Percentiles rank a stretch among this genome's conserved stretches.
These are phyloP conservation scores for Dryadula phaetusa DNA, from an alignment of 2,888 invertebrate genomes.

Conservation along the genomic window DNA sequence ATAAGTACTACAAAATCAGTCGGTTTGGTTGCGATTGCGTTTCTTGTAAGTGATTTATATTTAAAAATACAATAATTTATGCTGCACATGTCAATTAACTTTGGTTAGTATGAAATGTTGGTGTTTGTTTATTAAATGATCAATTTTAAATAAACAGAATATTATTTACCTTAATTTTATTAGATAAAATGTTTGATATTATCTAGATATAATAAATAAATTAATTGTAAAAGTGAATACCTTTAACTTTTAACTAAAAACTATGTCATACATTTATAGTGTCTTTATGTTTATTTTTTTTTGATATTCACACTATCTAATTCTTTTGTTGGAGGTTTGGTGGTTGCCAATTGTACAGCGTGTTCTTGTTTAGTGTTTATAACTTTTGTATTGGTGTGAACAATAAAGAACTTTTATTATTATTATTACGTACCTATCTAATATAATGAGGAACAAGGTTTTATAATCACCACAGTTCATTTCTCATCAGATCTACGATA, in stretches of 20 bases:
- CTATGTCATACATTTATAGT: too few species aligned
- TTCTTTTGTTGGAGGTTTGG: too few species aligned
- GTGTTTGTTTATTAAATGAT: slow-evolving; percentile 3
- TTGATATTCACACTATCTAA: too few species aligned
- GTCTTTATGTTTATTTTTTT: too few species aligned
- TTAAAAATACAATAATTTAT: slow-evolving; percentile 11
- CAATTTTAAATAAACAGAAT: background rate
- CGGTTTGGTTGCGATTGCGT: background rate
- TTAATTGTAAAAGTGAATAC: background rate
- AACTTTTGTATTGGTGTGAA: too few species aligned
- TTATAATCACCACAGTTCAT: background rate
- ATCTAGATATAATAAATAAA: too few species aligned
- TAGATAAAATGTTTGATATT: too few species aligned
- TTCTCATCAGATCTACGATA: slow-evolving; percentile 1
- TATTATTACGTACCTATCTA: background rate
- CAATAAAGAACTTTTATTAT: background rate
- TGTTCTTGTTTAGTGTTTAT: too few species aligned
- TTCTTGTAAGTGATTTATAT: too few species aligned
- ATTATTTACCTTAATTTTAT: too few species aligned
- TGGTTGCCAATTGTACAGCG: too few species aligned
- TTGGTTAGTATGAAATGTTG: background rate
- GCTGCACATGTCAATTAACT: background rate
- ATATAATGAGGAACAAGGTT: background rate
- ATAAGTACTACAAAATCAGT: background rate
- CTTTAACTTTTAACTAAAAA: too few species aligned